phyloP scores from a whole-genome alignment of 2,113 vertebrate species.

The Neolamprologus kungweensis region DNA sequence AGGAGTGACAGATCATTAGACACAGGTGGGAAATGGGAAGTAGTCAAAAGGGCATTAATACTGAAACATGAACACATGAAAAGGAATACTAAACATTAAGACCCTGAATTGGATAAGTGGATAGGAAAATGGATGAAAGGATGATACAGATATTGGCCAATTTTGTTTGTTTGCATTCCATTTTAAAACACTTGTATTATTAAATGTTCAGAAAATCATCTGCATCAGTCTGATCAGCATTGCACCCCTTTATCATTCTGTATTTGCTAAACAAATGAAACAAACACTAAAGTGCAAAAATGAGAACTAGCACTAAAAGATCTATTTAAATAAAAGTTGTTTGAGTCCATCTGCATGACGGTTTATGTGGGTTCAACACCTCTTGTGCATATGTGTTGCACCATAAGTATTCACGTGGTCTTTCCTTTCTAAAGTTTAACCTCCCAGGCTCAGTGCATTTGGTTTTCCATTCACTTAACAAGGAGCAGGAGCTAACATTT shows the following conservation, averaged over 20 bases:
- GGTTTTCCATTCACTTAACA: constrained; percentile 14
- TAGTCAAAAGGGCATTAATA: background rate
- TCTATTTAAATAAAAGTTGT: background rate
- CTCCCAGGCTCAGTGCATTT: background rate
- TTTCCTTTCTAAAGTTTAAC: background rate
- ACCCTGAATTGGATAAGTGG: background rate
- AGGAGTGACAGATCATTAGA: background rate
- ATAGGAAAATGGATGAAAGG: background rate
- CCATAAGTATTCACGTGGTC: background rate
- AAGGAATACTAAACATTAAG: background rate
- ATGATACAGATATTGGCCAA: background rate
- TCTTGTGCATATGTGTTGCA: background rate
- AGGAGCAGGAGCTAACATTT: constrained; percentile 9
- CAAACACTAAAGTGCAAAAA: background rate
- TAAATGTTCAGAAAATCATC: background rate
- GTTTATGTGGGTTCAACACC: background rate
- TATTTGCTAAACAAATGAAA: background rate
- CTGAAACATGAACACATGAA: background rate
- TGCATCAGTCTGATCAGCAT: background rate
- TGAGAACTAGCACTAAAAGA: background rate
- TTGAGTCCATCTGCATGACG: background rate
- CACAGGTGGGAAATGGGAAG: background rate
- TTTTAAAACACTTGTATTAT: background rate
- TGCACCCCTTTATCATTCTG: background rate
- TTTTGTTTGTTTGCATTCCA: background rate